Percentiles rank a stretch among this genome's conserved stretches.
phyloP scores from a whole-genome alignment of 2,888 invertebrate species.

The Chrysopilus asiliformis region DNA sequence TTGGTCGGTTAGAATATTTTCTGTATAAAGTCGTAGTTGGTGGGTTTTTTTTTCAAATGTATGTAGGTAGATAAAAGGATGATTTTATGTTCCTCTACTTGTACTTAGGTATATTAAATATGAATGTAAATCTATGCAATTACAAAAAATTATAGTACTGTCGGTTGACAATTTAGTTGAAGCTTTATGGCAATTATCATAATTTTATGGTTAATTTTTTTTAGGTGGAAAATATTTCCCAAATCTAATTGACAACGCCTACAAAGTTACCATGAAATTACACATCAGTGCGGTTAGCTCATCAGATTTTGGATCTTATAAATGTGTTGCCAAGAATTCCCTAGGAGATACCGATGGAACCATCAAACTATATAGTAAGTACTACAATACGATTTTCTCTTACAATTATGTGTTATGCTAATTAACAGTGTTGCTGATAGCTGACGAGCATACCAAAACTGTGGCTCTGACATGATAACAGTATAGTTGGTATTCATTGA shows the following conservation, averaged over 20 bases:
- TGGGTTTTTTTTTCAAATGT: no score
- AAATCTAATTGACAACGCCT: slow-evolving; percentile 54
- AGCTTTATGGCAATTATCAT: no score
- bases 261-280: slow-evolving; percentile 63
- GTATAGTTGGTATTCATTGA: no score
- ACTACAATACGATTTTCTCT: slow-evolving; percentile 14
- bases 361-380: slow-evolving; percentile 72
- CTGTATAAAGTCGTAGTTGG: no score
- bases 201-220: no score
- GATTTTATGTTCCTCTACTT: no score
- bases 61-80: no score
- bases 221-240: slow-evolving; percentile 57
- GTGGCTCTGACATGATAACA: slow-evolving; percentile 13
- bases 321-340: slow-evolving; percentile 72
- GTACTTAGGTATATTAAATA: no score
- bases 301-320: slow-evolving; percentile 63
- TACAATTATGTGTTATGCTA: slow-evolving; percentile 15
- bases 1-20: no score
- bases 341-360: slow-evolving; percentile 73
- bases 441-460: slow-evolving; percentile 9
- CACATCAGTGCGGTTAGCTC: slow-evolving; percentile 53
- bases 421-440: slow-evolving; percentile 8
- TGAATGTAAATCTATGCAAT: no score
- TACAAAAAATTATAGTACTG: no score
- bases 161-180: no score